These are phyloP conservation scores for Alca torda DNA, from an alignment of 2,797 vertebrate species.

Conservation along the genomic window DNA sequence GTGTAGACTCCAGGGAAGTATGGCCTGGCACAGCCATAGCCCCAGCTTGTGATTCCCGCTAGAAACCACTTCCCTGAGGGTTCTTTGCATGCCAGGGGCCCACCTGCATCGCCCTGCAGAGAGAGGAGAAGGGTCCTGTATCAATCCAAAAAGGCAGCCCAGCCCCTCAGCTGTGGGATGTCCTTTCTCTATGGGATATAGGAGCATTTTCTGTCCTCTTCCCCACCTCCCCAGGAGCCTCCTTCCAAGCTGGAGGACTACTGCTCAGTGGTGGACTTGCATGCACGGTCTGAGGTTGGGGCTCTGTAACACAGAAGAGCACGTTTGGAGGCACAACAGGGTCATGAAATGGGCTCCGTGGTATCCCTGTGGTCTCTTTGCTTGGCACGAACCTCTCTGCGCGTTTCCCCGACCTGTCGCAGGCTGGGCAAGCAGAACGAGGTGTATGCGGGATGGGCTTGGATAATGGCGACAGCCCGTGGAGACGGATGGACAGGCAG, in stretches of 20 bases:
- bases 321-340: not conserved
- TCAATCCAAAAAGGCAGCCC: not conserved
- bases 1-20: conserved; percentile 92
- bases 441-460: fast-evolving
- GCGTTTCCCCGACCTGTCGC: not conserved
- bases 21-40: conserved; percentile 89
- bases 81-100: conserved; percentile 89
- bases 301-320: not conserved
- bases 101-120: conserved; percentile 91
- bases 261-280: not conserved
- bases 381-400: not conserved
- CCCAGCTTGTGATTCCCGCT: conserved; percentile 96
- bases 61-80: conserved; percentile 90
- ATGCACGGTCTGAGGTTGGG: not conserved
- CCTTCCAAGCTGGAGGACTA: not conserved
- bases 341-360: not conserved
- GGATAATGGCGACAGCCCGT: not conserved
- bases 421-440: not conserved
- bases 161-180: not conserved
- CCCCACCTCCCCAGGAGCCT: not conserved
- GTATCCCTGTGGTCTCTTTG: not conserved
- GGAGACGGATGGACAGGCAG: not conserved
- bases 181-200: not conserved
- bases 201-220: not conserved
- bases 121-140: not conserved